Evolutionary conservation across 2,888 invertebrate species (phyloP).

Genomic region (Coelinius sp.): DNA sequence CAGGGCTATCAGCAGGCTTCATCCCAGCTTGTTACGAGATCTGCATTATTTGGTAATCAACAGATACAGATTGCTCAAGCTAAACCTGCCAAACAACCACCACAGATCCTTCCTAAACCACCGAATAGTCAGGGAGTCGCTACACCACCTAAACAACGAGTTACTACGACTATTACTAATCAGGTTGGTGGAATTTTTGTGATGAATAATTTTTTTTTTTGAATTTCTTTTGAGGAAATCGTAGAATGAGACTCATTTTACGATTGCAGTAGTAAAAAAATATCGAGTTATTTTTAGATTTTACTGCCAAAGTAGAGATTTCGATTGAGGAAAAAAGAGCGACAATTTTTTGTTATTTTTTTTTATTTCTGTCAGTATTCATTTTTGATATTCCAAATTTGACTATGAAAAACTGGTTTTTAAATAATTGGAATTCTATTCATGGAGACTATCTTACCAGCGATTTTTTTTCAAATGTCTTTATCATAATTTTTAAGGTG

Average conservation of each 20-base stretch:
- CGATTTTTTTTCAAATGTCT: background rate
- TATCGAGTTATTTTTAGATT: background rate
- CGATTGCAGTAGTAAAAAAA: no score
- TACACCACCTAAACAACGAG: constrained; percentile 66
- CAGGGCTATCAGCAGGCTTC: constrained; percentile 66
- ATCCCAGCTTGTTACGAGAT: constrained; percentile 65
- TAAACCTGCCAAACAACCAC: constrained; percentile 72
- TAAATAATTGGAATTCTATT: no score
- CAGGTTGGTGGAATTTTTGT: constrained; percentile 53
- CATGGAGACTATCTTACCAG: background rate
- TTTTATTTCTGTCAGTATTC: background rate
- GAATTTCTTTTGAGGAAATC: background rate
- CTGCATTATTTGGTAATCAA: constrained; percentile 68
- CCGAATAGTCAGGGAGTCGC: constrained; percentile 65
- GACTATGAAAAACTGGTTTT: no score
- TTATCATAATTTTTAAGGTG: constrained; percentile 53
- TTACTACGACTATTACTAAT: constrained; percentile 66
- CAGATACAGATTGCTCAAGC: constrained; percentile 67
- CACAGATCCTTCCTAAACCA: constrained; percentile 77
- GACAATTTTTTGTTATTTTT: background rate
- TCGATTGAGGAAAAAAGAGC: no score
- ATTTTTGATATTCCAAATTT: background rate
- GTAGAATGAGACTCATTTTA: no score
- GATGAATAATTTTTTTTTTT: background rate
- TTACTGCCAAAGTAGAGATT: no score